phyloP scores from a whole-genome alignment of 2,113 vertebrate species.

The Agelaius phoeniceus region DNA sequence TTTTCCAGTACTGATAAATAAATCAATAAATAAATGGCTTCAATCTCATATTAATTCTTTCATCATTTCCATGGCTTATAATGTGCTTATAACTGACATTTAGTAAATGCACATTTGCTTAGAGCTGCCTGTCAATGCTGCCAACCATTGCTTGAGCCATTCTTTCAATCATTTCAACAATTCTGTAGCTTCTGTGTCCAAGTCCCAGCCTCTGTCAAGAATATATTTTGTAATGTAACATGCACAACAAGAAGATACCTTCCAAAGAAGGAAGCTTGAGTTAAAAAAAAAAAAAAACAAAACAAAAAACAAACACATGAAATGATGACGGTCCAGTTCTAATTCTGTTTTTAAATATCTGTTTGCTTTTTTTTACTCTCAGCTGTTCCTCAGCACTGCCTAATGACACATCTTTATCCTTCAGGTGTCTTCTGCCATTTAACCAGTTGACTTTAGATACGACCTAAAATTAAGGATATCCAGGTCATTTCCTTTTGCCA shows the following conservation, averaged over 20 bases:
- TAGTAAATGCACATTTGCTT: background rate
- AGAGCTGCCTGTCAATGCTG: background rate
- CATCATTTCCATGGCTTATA: background rate
- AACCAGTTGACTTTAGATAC: background rate
- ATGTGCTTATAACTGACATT: background rate
- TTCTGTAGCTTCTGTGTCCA: background rate
- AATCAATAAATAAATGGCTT: background rate
- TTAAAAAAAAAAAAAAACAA: background rate
- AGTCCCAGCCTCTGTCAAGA: background rate
- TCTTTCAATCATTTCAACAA: background rate
- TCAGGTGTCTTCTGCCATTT: background rate
- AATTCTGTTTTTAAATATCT: background rate
- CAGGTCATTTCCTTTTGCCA: background rate
- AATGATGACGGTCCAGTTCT: background rate
- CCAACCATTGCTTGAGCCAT: background rate
- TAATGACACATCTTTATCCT: background rate
- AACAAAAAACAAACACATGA: accelerated
- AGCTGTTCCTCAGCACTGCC: background rate
- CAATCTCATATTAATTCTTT: background rate
- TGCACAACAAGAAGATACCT: background rate
- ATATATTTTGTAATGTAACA: background rate
- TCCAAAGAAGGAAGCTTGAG: background rate
- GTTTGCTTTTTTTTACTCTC: background rate
- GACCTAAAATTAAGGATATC: background rate
- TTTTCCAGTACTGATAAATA: background rate